phyloP scores from a whole-genome alignment of 2,797 vertebrate genomes.

The Sebastes steindachneri region DNA sequence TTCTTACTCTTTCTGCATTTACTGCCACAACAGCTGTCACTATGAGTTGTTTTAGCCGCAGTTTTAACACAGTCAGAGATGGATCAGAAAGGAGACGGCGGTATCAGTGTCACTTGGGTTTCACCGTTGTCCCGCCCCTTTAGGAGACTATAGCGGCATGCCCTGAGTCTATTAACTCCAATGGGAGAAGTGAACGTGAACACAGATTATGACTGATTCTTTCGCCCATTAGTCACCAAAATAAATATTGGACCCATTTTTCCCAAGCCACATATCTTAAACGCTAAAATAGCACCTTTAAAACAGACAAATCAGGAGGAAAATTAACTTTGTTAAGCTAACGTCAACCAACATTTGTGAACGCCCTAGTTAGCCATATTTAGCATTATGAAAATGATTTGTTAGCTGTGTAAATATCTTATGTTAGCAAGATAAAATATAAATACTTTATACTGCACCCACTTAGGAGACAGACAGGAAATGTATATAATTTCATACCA shows the following conservation, averaged over 20 bases:
- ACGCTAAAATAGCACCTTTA: accelerated
- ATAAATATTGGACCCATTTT: too few species aligned
- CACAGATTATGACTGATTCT: too few species aligned
- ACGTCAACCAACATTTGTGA: background rate
- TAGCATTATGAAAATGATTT: too few species aligned
- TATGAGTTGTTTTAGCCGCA: background rate
- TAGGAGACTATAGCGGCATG: background rate
- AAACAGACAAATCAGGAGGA: too few species aligned
- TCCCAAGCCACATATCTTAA: too few species aligned
- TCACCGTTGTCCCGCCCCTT: background rate
- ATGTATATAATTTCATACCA: background rate
- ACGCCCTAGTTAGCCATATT: background rate
- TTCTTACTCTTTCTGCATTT: background rate
- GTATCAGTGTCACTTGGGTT: background rate
- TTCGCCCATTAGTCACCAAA: too few species aligned
- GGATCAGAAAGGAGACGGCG: background rate
- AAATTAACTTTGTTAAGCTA: background rate
- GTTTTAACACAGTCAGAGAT: background rate
- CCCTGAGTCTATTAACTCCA: background rate
- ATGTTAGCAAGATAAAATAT: background rate
- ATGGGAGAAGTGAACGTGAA: background rate
- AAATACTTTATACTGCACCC: background rate
- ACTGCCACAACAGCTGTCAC: background rate
- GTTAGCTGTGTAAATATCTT: too few species aligned
- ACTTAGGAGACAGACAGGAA: background rate